Conservation (phyloP, 2,113 vertebrate species). For the Hydrochoerus hydrochaeris region DNA sequence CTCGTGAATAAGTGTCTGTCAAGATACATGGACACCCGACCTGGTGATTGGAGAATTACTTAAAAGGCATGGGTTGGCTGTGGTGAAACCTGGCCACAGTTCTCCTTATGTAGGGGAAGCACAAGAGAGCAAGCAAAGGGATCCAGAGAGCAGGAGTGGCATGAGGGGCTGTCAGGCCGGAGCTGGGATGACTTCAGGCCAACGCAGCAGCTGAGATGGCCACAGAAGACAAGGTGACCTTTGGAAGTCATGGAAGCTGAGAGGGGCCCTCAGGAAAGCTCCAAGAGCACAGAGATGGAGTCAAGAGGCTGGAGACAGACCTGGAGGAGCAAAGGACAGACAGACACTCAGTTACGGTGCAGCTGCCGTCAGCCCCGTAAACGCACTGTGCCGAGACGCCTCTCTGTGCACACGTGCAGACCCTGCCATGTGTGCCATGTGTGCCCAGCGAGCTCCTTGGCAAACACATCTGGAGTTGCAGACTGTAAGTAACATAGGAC, state of each 20-base stretch:
- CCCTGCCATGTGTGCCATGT: rapidly evolving
- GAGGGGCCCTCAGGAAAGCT: neutral
- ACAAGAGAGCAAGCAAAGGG: neutral
- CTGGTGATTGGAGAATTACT: neutral
- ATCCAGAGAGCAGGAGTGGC: neutral
- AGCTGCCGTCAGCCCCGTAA: neutral
- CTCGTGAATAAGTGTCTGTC: neutral
- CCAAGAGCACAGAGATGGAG: neutral
- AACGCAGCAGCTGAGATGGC: neutral
- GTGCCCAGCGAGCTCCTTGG: neutral
- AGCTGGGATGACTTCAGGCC: neutral
- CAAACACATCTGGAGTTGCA: neutral
- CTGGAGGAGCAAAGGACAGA: neutral
- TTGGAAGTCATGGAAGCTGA: neutral
- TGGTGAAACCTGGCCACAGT: neutral
- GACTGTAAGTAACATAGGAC: neutral
- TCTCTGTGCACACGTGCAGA: neutral
- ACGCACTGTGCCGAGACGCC: neutral
- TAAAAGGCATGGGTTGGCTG: neutral
- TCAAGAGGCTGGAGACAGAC: too few species aligned
- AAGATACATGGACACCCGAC: neutral
- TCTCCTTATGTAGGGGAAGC: neutral
- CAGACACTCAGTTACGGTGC: neutral
- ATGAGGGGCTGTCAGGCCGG: neutral
- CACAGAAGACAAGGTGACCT: neutral